Percentiles rank a stretch among this genome's conserved stretches.
Conservation (phyloP, 92 coral and sea anemone species). For the Muricea muricata region DNA sequence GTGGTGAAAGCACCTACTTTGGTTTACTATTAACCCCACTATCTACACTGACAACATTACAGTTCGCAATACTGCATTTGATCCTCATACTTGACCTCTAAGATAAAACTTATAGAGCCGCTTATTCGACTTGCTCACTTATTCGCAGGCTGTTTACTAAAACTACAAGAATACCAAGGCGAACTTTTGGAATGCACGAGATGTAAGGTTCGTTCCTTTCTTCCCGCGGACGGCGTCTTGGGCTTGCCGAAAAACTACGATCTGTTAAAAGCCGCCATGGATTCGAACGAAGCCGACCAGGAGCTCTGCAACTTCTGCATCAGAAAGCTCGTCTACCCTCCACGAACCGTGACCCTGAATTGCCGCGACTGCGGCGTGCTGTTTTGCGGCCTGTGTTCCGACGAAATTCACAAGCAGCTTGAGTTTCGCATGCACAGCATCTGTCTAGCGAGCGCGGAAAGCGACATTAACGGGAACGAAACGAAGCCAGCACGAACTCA, state of each 20-base stretch:
- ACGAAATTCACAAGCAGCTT: constrained; percentile 87
- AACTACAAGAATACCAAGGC: constrained; percentile 92
- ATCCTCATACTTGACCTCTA: no score
- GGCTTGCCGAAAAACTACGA: constrained; percentile 85
- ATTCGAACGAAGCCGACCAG: constrained; percentile 78
- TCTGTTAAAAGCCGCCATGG: constrained; percentile 77
- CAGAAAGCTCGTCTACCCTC: constrained; percentile 88
- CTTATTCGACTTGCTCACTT: no score
- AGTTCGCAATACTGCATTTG: no score
- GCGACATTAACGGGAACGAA: constrained; percentile 27
- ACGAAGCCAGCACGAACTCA: constrained; percentile 33
- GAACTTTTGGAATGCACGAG: constrained; percentile 89
- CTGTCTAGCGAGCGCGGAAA: constrained; percentile 71
- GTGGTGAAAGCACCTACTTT: no score
- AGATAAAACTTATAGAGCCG: no score
- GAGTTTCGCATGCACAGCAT: constrained; percentile 87
- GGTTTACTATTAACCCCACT: no score
- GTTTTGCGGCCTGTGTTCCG: constrained; percentile 90
- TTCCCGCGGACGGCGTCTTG: constrained; percentile 77
- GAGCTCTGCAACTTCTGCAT: constrained; percentile 85
- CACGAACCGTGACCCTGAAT: constrained; percentile 83
- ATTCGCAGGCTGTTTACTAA: constrained; percentile 79
- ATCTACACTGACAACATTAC: no score
- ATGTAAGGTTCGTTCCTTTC: constrained; percentile 90
- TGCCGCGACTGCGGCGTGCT: constrained; percentile 88